Base-by-base conservation (phyloP, 2,888 invertebrate genomes). In the Drosophila acutilabella region DNA sequence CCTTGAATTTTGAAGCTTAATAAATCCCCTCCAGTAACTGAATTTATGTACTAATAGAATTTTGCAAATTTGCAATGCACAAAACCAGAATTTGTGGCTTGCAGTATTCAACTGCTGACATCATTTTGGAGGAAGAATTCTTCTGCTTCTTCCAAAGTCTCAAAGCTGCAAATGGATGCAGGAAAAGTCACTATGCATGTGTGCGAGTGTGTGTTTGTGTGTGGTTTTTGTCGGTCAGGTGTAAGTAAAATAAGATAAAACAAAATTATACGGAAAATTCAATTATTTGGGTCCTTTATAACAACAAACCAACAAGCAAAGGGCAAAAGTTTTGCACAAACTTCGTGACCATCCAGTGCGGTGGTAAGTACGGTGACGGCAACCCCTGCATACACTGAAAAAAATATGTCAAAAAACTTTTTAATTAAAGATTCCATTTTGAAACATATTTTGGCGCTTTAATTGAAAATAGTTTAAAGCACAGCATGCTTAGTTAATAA, bases 261-360 rank as follows among this genome's bases (percentile, higher is more conserved):
- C 54, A 64, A 50, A 71, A 71, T 71, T 71, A 71, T 82, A 70
- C 67, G 51, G 64, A 52, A 78, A 83, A 83, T 78, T 86, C 76
- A 83, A 83, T 83, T 83, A 83, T 86, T 80, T 65, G 73, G 73
- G 64, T 58, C 83, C 82, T 82, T 73, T 65, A 74, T 68, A 82
- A 53, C 56, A 57, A 58, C 72, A 80, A 65, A 57, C 75, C 60
- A 52, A 53, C 52, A 45, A 67, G 13, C 65, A 54, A 76, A 67
- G 64, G 71, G 53, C 57, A 74, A 54, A 79, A 80, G 54, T 80
- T 75, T 70, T 62, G 50, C 56, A 38, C 36, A 52, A 68, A 64
- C 60, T 65, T 65, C 40, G 18, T 48, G 60, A 42, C 52, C 60
- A n/a, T 36, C 47, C 36, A 36, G 40, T 14, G 8, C 30, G 30